A percentile compares a stretch with the other conserved stretches of the same genome.
These are phyloP conservation scores for Ophiodon elongatus DNA, from an alignment of 2,113 vertebrate genomes.

Conservation along the genomic window DNA sequence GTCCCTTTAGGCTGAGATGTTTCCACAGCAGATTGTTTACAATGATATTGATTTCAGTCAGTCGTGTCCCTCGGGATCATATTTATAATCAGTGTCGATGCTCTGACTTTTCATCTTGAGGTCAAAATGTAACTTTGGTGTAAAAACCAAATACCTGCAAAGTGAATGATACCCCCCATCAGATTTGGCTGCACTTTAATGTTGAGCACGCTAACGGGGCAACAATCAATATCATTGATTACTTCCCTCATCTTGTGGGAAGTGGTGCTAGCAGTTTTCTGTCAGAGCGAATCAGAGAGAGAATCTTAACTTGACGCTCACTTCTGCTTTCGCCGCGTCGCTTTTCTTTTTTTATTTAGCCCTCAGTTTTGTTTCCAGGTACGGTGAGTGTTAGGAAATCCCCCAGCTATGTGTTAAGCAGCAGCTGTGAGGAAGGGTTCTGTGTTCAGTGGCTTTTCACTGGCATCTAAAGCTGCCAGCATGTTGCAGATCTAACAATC, in stretches of 20 bases:
- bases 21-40: no score
- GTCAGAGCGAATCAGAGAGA: not conserved
- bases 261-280: conserved; percentile 10
- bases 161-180: no score
- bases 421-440: not conserved
- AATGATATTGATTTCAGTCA: no score
- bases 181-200: no score
- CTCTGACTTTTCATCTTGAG: no score
- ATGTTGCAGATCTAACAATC: no score
- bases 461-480: not conserved
- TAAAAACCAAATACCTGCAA: no score
- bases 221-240: not conserved
- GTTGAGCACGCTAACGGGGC: no score
- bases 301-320: not conserved
- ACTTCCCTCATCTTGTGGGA: conserved; percentile 17
- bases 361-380: not conserved
- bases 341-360: not conserved
- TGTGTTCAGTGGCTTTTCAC: not conserved
- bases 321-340: conserved; percentile 28
- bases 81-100: no score
- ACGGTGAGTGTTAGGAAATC: not conserved
- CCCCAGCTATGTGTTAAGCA: not conserved
- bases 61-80: no score
- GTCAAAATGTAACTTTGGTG: no score
- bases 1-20: no score